A percentile compares a stretch with the other conserved stretches of the same genome.
Conservation (phyloP, 2,113 vertebrate genomes). For the Bombycilla garrulus region DNA sequence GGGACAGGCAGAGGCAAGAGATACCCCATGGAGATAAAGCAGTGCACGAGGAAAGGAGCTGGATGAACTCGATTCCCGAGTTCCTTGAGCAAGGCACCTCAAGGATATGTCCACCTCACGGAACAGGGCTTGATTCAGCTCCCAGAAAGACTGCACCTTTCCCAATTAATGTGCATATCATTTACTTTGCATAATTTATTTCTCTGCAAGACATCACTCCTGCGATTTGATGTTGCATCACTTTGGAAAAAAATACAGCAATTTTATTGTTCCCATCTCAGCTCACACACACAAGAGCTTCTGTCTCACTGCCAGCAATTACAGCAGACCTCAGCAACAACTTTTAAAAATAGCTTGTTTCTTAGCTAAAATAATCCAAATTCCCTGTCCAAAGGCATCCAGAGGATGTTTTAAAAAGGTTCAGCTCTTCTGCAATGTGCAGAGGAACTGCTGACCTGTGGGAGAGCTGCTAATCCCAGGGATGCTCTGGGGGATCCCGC, state of each 20-base stretch:
- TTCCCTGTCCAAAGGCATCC: background rate
- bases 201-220: constrained; percentile 33
- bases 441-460: background rate
- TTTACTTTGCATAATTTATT: constrained; percentile 65
- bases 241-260: constrained; percentile 47
- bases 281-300: background rate
- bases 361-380: constrained; percentile 41
- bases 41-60: background rate
- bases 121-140: background rate
- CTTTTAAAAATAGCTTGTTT: constrained; percentile 25
- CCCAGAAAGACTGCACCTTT: constrained; percentile 12
- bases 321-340: constrained; percentile 57
- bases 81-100: constrained; percentile 5
- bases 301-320: constrained; percentile 49
- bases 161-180: constrained; percentile 69
- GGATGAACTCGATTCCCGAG: background rate
- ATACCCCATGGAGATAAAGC: background rate
- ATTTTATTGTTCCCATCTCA: constrained; percentile 29
- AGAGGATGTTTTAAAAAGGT: background rate
- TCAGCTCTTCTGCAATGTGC: background rate
- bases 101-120: background rate
- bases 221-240: constrained; percentile 59
- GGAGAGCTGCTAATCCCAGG: background rate
- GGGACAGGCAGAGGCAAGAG: background rate
- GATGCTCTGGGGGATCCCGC: background rate